phyloP scores from a whole-genome alignment of 2,113 vertebrate genomes.

The Zosterops hypoxanthus region DNA sequence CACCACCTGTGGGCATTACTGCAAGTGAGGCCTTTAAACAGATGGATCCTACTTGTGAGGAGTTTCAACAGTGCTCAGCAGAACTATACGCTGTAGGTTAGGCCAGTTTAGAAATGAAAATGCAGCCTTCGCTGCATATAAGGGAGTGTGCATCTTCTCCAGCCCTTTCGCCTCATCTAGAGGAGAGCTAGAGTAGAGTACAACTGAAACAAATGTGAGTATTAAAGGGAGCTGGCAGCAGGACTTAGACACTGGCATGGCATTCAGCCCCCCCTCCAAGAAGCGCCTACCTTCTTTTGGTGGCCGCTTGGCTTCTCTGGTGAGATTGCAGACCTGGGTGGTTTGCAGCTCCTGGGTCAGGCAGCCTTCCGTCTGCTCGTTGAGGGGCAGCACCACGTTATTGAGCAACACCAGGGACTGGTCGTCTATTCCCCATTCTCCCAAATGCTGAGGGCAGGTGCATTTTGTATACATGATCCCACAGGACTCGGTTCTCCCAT shows the following conservation, averaged over 20 bases:
- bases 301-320: conserved; percentile 92
- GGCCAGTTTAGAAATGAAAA: neutral
- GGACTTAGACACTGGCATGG: neutral
- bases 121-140: neutral
- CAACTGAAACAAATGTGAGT: neutral
- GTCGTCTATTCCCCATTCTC: conserved; percentile 90
- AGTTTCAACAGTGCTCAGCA: neutral
- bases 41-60: neutral
- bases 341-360: conserved; percentile 95
- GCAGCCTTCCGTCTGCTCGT: conserved; percentile 97
- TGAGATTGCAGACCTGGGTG: conserved; percentile 96
- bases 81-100: neutral
- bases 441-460: conserved; percentile 97
- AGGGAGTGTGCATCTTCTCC: neutral
- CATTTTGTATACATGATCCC: conserved; percentile 99
- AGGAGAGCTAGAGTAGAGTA: neutral
- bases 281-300: conserved; percentile 96
- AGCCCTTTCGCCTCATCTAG: neutral
- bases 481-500: conserved; percentile 93
- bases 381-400: conserved; percentile 97
- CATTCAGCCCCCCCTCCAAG: neutral
- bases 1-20: conserved; percentile 1
- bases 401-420: conserved; percentile 94
- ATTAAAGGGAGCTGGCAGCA: neutral
- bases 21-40: neutral